Conservation (phyloP, 2,888 invertebrate species). For the Alloplasta piceator region DNA sequence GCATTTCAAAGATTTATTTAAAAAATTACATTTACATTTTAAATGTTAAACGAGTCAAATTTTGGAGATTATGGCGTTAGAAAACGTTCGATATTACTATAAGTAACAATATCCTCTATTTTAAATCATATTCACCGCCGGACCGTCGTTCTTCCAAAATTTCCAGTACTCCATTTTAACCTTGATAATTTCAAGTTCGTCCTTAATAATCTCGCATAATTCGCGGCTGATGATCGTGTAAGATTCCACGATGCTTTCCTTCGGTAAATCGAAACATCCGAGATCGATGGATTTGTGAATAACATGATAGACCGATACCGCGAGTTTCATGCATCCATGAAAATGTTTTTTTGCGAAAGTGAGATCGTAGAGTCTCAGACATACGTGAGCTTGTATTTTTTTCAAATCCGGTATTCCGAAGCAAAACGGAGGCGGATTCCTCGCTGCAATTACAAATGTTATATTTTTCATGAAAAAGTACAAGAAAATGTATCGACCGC, state of each 20-base stretch:
- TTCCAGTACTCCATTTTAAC: conserved; percentile 34
- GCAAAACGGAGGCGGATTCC: conserved; percentile 79
- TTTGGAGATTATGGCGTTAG: too few species aligned
- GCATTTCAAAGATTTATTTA: conserved; percentile 54
- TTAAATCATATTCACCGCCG: conserved; percentile 57
- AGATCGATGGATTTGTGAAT: conserved; percentile 69
- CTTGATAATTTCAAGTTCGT: neutral
- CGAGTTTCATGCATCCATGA: conserved; percentile 73
- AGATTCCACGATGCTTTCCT: neutral
- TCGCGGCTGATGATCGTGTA: neutral
- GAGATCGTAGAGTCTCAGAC: conserved; percentile 75
- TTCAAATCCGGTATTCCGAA: conserved; percentile 73
- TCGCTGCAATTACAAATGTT: conserved; percentile 67
- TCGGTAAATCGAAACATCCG: conserved; percentile 72
- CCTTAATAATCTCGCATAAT: neutral
- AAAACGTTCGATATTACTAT: neutral
- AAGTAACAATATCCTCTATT: neutral
- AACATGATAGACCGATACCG: conserved; percentile 55
- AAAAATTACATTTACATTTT: neutral
- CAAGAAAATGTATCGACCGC: neutral
- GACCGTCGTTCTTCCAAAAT: conserved; percentile 33
- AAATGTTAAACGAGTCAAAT: neutral
- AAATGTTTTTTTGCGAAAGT: conserved; percentile 67
- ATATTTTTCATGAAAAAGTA: neutral
- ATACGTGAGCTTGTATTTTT: conserved; percentile 69